Conservation (phyloP, 2,113 vertebrate species). For the Uropsilus gracilis region DNA sequence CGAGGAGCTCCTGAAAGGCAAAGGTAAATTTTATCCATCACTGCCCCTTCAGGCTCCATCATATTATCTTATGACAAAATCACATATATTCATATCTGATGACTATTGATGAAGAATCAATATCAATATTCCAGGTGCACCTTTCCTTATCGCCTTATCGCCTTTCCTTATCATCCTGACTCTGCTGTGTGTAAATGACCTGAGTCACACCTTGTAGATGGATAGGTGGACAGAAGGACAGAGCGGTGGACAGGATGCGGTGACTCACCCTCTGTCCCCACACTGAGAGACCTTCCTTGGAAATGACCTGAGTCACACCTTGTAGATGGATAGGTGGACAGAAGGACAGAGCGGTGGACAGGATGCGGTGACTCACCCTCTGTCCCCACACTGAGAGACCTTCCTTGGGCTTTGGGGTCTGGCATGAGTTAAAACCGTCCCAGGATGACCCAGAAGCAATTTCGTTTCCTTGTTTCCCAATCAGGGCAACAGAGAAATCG, state of each 20-base stretch:
- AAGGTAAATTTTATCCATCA: too few species aligned
- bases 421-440: not conserved
- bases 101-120: not conserved
- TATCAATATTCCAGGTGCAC: not conserved
- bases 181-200: not conserved
- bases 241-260: too few species aligned
- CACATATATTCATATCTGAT: too few species aligned
- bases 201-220: too few species aligned
- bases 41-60: too few species aligned
- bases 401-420: not conserved
- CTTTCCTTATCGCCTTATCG: not conserved
- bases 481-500: not conserved
- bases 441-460: not conserved
- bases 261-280: not conserved
- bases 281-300: not conserved
- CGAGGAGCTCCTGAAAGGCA: too few species aligned
- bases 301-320: too few species aligned
- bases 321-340: too few species aligned
- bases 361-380: not conserved
- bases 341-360: too few species aligned
- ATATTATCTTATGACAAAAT: too few species aligned
- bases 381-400: not conserved
- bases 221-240: too few species aligned
- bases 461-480: not conserved
- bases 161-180: not conserved